phyloP scores from a whole-genome alignment of 2,888 invertebrate genomes.

The Noctuana brunneofusca region DNA sequence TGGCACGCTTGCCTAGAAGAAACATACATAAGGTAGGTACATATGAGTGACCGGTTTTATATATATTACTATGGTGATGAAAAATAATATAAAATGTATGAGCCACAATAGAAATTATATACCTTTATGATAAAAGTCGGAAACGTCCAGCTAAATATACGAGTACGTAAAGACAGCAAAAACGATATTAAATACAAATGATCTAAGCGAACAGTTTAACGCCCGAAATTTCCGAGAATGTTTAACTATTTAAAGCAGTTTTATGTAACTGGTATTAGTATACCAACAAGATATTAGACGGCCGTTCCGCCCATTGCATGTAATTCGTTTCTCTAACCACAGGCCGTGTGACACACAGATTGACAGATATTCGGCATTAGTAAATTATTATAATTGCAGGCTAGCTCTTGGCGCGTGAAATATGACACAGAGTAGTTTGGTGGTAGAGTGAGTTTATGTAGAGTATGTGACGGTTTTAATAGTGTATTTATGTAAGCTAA shows the following conservation, averaged over 20 bases:
- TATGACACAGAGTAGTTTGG: slow-evolving; percentile 34
- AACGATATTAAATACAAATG: too few species aligned
- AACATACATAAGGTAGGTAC: too few species aligned
- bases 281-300: slow-evolving; percentile 29
- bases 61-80: too few species aligned
- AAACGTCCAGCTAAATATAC: too few species aligned
- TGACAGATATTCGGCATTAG: slow-evolving; percentile 60
- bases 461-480: not conserved
- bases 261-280: slow-evolving; percentile 3
- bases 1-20: too few species aligned
- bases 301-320: slow-evolving; percentile 48
- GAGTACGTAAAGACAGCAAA: too few species aligned
- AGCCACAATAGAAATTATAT: too few species aligned
- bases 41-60: too few species aligned
- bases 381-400: slow-evolving; percentile 61
- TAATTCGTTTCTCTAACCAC: slow-evolving; percentile 50
- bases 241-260: not conserved
- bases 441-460: not conserved
- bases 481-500: too few species aligned
- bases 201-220: not conserved
- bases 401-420: slow-evolving; percentile 48
- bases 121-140: too few species aligned
- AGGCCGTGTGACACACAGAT: slow-evolving; percentile 55
- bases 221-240: not conserved
- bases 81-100: too few species aligned